Conservation (phyloP, 2,888 invertebrate species). For the Anthrax anthrax region DNA sequence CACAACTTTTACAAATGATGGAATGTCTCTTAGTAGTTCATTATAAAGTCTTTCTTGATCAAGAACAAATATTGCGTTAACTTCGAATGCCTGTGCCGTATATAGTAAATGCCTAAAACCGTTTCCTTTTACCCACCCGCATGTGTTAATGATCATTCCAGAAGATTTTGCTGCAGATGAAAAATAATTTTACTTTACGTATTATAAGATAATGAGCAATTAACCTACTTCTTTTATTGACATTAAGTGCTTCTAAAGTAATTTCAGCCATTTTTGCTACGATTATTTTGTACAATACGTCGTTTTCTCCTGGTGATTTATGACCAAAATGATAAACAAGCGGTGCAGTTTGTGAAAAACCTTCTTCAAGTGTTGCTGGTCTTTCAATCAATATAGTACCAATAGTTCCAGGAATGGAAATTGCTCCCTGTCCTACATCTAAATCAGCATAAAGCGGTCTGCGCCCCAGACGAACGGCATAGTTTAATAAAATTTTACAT, state of each 20-base stretch:
- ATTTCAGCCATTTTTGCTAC: slow-evolving; percentile 75
- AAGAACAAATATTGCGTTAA: slow-evolving; percentile 85
- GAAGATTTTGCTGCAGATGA: slow-evolving; percentile 52
- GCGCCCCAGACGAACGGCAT: slow-evolving; percentile 79
- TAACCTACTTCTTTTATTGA: slow-evolving; percentile 65
- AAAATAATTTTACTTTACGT: neutral
- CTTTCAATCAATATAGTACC: slow-evolving; percentile 83
- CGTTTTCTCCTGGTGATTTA: slow-evolving; percentile 58
- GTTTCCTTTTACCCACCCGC: slow-evolving; percentile 89
- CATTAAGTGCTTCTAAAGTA: slow-evolving; percentile 67
- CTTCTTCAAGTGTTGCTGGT: slow-evolving; percentile 87
- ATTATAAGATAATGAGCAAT: neutral
- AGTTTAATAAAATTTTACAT: slow-evolving; percentile 77
- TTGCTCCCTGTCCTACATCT: slow-evolving; percentile 88
- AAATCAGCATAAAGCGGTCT: slow-evolving; percentile 87
- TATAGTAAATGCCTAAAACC: slow-evolving; percentile 81
- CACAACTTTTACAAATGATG: slow-evolving; percentile 82
- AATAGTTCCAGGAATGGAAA: slow-evolving; percentile 84
- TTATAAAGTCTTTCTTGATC: slow-evolving; percentile 94
- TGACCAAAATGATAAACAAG: slow-evolving; percentile 90
- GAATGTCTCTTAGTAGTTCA: slow-evolving; percentile 86
- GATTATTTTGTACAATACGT: slow-evolving; percentile 69
- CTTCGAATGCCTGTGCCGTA: slow-evolving; percentile 87
- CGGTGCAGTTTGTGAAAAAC: slow-evolving; percentile 86
- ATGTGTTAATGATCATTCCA: slow-evolving; percentile 92